Evolutionary conservation across 2,888 invertebrate species (phyloP).

Genomic region (Pristionchus japonicus): DNA sequence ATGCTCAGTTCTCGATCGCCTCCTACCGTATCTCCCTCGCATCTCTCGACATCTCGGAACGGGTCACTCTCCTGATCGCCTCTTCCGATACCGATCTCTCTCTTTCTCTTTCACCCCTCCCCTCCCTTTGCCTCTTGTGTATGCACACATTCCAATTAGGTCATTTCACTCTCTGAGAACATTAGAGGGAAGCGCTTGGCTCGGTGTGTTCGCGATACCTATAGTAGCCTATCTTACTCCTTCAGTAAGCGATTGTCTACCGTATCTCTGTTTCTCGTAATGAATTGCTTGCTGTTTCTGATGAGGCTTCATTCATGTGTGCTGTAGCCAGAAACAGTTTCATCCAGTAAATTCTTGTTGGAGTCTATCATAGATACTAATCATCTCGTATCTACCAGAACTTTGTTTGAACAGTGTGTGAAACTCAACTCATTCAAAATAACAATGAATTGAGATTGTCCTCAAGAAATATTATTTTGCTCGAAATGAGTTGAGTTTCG

Average conservation of each 20-base stretch:
- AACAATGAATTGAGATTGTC: too few species aligned
- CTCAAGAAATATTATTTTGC: too few species aligned
- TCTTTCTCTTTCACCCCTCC: neutral
- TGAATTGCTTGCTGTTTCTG: too few species aligned
- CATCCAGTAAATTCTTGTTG: too few species aligned
- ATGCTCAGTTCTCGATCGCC: neutral
- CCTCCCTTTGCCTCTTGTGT: neutral
- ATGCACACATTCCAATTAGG: conserved; percentile 27
- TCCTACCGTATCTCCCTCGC: neutral
- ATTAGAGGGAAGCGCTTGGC: neutral
- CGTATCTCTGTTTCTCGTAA: neutral
- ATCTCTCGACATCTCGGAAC: neutral
- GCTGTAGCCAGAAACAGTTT: too few species aligned
- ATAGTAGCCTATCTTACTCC: neutral
- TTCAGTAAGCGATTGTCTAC: neutral
- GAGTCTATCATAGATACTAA: too few species aligned
- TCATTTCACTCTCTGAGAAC: conserved; percentile 10
- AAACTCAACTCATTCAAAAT: neutral
- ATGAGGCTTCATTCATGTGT: too few species aligned
- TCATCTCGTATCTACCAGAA: neutral
- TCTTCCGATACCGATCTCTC: conserved; percentile 23
- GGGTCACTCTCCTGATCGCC: neutral
- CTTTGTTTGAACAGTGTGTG: neutral
- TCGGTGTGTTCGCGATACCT: neutral
- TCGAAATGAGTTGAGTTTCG: too few species aligned